Base-by-base conservation (phyloP, 2,113 vertebrate genomes). In the Tauraco erythrolophus region DNA sequence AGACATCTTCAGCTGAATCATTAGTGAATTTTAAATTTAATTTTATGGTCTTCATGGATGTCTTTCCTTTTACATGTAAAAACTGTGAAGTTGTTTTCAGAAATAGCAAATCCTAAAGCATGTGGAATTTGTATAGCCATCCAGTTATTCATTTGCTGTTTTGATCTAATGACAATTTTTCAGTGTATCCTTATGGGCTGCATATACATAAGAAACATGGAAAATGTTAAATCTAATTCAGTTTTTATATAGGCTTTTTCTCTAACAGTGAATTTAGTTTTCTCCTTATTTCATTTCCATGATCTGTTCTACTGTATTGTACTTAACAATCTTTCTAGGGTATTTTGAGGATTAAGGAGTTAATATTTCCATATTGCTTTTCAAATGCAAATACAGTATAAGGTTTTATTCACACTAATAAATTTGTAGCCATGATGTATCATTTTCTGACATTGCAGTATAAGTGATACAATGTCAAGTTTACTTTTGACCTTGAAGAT, bases 401-500 rank as follows among this genome's bases (percentile, higher is more conserved):
- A 76, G 23, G 2, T 62, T 85, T 89, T 83, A 62, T 68, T 95
- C 76, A 68, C 57, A 31, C 37, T 92, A 88, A 92, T 90, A 94
- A 64, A 88, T 88, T 93, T 64, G 35, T 68, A 77, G 88, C 74
- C 87, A 21, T 28, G 69, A n/a, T 86, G 45, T 69, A 65, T 93
- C 86, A 41, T 78, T 94, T 97, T 89, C 61, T 94, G 91, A 60
- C 69, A 80, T 41, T 50, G 48, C 23, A 82, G n/a, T 88, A 54
- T 39, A 78, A 96, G 53, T 2, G 0, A 89, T 78, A 33, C 0
- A 0, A 61, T 66, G 62, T 93, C 84, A 85, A 33, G 30, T 96
- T 96, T 95, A 35, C n/a, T 6, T 96, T 92, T 84, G 85, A 97
- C 82, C 92, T 96, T 96, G 72, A 79, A 46, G 27, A 54, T 57